Evolutionary conservation across 2,888 invertebrate species (phyloP), one percentile per base, ranked within the genome.

Genomic region (Xanthorhoe spadicearia): DNA sequence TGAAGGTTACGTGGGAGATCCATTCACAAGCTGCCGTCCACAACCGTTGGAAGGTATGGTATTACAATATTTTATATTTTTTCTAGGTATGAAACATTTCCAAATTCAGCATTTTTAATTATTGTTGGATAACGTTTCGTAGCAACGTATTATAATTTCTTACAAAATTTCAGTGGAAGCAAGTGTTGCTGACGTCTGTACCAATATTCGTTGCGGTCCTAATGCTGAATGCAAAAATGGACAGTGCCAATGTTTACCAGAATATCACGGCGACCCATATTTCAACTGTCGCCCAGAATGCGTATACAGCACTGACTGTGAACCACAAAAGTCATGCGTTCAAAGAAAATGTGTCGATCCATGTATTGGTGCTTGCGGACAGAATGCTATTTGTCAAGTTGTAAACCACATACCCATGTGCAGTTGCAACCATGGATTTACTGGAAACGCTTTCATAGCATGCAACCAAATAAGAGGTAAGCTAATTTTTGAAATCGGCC

Each of bases 251-350:
- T 97, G 97, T 81, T 87, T 95, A 67, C 90, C 94, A 0, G 96
- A 96, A 79, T 96, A 95, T 83, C 94, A 94, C 69, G 97, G 97
- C 13, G 96, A 96, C 84, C 96, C 97, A 17, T 96, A 95, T 79
- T 91, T 94, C 61, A 95, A 95, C 64, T 97, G 97, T 80, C 94
- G 96, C 64, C 97, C 97, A 0, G 97, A 97, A 88, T 97, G 97
- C 86, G 94, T 96, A 18, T 94, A 95, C 58, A 97, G 96, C 83
- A 94, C 95, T 1, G 97, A 97, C 73, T 97, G 97, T 82, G 88
- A 95, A 0, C 85, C 93, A 66, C 90, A 94, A 74, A 95, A 94
- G 77, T 95, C 97, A 58, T 98, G 97, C 81, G 92, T 96, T 43
- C 94, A 95, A 81, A 95, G 95, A 78, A 96, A 96, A 88, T 97